A percentile compares a stretch with the other conserved stretches of the same genome.
Conservation (phyloP, 2,888 invertebrate genomes). For the Mantis religiosa region DNA sequence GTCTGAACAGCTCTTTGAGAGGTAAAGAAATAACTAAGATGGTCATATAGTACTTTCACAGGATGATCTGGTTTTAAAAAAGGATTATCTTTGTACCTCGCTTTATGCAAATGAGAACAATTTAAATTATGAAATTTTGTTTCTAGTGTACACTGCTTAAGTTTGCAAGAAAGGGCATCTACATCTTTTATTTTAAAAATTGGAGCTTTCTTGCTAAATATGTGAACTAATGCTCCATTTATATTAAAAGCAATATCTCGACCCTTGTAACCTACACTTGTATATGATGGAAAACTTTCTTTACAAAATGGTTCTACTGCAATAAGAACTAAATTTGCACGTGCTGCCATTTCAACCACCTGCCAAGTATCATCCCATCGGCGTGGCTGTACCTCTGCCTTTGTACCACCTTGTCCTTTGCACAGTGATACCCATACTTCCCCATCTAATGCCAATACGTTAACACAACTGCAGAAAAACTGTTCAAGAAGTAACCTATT, state of each 20-base stretch:
- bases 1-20: not conserved
- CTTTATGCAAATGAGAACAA: constrained; percentile 22
- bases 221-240: constrained; percentile 41
- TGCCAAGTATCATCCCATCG: constrained; percentile 54
- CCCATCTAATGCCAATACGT: constrained; percentile 42
- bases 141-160: not conserved
- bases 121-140: constrained; percentile 18
- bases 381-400: constrained; percentile 42
- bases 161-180: not conserved
- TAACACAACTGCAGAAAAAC: constrained; percentile 47
- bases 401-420: constrained; percentile 54
- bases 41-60: not conserved
- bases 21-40: not conserved
- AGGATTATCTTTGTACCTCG: constrained; percentile 19
- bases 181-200: constrained; percentile 1
- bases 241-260: constrained; percentile 43
- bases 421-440: constrained; percentile 49
- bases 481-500: constrained; percentile 50
- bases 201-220: constrained; percentile 34
- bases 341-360: constrained; percentile 52
- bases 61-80: not conserved
- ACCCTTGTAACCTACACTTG: constrained; percentile 48
- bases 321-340: constrained; percentile 46
- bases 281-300: constrained; percentile 42
- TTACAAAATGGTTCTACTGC: constrained; percentile 43